Evolutionary conservation across 2,797 vertebrate species (phyloP), one percentile per base, ranked within the genome.

Genomic region (Sphenodon punctatus): DNA sequence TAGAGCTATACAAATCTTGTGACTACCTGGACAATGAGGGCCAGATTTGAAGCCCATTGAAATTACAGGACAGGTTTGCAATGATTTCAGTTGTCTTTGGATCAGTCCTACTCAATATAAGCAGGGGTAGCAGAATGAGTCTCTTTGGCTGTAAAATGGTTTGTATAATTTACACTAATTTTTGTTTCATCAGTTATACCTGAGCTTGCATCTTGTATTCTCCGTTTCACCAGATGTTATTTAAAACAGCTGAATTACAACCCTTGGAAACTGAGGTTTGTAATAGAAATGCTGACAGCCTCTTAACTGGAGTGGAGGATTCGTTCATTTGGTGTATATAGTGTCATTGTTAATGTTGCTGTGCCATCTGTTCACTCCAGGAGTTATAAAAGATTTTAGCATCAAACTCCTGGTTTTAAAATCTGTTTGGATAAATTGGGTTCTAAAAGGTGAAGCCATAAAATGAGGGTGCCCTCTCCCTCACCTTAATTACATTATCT

Each of bases 331-430:
- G 3, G 38, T 88, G 72, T 84, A 87, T 87, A 90, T 75, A 82
- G 74, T 86, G 88, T 92, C 89, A 91, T 82, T 93, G 92, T 88
- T 93, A 95, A 92, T 92, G 92, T 81, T 88, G 67, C 64, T 72
- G 7, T 84, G 67, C 89, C 94, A 94, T 94, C 93, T 94, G 94
- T 92, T 94, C 92, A 67, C 32, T 89, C 58, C 51, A 48, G 83
- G 90, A 93, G 64, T 87, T 90, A 48, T 82, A 85, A 90, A 93
- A 78, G 27, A 84, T 80, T 84, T 92, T 89, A 91, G n/a, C n/a
- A n/a, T 88, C 66, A 59, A 87, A 86, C 59, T 83, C 82, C 73
- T 90, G 73, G 39, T 70, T 93, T 73, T 48, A 70, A 86, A 91
- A 84, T 34, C 61, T 66, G 15, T 71, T 88, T n/a, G 48, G 61